These are phyloP conservation scores for Centrocercus urophasianus DNA, from an alignment of 2,113 vertebrate species.

Conservation along the genomic window DNA sequence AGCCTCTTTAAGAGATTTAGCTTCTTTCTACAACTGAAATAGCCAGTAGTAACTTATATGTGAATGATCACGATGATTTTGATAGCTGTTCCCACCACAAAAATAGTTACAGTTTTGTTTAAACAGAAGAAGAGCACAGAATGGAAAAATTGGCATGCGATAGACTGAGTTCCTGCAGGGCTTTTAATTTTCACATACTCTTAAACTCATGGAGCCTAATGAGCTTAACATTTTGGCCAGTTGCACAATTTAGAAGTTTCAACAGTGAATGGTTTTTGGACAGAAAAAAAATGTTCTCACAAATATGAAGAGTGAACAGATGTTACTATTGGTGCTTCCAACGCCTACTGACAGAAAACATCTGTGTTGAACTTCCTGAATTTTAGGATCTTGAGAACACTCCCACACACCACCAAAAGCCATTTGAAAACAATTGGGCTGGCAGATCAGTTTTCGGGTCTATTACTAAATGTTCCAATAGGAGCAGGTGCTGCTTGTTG, in stretches of 20 bases:
- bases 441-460: conserved; percentile 29
- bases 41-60: conserved; percentile 3
- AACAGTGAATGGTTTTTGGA: conserved; percentile 62
- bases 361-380: conserved; percentile 80
- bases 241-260: conserved; percentile 62
- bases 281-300: conserved; percentile 71
- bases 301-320: conserved; percentile 77
- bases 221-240: conserved; percentile 41
- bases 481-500: conserved; percentile 67
- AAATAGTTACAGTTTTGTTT: conserved; percentile 30
- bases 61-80: conserved; percentile 25
- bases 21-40: neutral
- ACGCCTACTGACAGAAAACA: conserved; percentile 81
- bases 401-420: conserved; percentile 72
- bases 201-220: conserved; percentile 2
- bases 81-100: conserved; percentile 31
- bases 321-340: conserved; percentile 76
- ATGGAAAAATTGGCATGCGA: neutral
- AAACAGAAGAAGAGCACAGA: conserved; percentile 18
- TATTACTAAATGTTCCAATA: conserved; percentile 47
- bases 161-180: conserved; percentile 34
- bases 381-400: conserved; percentile 75
- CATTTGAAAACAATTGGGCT: conserved; percentile 61
- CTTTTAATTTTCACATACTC: conserved; percentile 44
- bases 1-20: neutral